Evolutionary conservation across 2,113 vertebrate genomes (phyloP).

Genomic region (Cariama cristata): DNA sequence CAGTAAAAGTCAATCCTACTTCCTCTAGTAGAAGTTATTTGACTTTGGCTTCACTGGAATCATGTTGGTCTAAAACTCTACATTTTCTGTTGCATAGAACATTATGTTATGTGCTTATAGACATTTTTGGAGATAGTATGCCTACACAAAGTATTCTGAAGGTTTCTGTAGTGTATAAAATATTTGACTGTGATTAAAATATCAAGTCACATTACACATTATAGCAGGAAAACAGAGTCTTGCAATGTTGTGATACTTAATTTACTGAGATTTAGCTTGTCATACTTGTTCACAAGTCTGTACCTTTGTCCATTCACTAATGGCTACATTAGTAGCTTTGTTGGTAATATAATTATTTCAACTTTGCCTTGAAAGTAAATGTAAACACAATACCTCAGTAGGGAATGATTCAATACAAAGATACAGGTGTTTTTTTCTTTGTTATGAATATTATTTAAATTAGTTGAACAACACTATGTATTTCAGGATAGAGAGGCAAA

Average conservation of each 20-base stretch:
- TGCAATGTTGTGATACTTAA: background rate
- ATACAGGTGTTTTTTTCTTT: background rate
- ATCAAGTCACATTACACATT: background rate
- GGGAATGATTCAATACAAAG: background rate
- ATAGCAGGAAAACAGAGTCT: background rate
- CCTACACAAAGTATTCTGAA: background rate
- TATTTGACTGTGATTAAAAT: background rate
- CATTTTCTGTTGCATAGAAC: background rate
- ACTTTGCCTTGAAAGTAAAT: background rate
- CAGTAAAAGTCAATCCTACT: background rate
- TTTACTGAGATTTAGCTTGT: background rate
- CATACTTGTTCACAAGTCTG: background rate
- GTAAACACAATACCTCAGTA: background rate
- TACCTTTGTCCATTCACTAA: background rate
- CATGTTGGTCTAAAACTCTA: background rate
- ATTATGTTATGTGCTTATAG: background rate
- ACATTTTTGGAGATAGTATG: background rate
- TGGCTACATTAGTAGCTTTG: background rate
- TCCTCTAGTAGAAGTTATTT: background rate
- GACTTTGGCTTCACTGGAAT: background rate
- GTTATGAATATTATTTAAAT: background rate
- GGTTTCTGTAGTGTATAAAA: background rate
- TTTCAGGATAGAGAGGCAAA: background rate
- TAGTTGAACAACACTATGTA: background rate
- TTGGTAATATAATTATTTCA: background rate